These are phyloP conservation scores for Avahi laniger DNA, from an alignment of 2,797 vertebrate genomes.

Conservation along the genomic window DNA sequence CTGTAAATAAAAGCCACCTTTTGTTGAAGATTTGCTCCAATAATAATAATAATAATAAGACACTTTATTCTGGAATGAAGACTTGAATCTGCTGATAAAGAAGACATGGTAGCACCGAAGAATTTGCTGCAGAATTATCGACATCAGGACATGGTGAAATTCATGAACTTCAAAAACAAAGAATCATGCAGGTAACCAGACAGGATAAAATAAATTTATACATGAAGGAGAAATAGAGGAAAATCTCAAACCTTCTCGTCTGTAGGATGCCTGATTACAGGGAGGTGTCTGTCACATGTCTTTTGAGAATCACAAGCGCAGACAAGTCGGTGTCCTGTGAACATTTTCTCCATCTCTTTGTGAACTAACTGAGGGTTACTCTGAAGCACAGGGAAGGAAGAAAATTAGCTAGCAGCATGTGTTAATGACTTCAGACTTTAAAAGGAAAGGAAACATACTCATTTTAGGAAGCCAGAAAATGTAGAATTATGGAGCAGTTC, in stretches of 20 bases:
- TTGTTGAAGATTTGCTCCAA: constrained; percentile 51
- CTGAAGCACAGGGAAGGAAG: not conserved
- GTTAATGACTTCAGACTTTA: not conserved
- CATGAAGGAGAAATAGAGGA: not conserved
- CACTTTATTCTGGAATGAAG: not conserved
- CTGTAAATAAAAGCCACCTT: constrained; percentile 56
- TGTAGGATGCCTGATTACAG: not conserved
- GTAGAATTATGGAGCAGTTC: not conserved
- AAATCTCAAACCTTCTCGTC: too few relatives aligned
- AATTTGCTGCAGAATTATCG: not conserved
- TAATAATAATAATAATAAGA: not conserved
- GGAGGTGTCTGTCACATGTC: not conserved
- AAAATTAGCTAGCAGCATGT: not conserved
- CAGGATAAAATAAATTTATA: not conserved
- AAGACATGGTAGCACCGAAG: not conserved
- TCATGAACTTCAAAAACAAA: not conserved
- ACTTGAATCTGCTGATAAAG: not conserved
- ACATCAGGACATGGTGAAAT: not conserved
- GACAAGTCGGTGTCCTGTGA: not conserved
- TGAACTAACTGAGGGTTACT: not conserved
- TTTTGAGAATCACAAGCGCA: not conserved
- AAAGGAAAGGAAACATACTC: not conserved
- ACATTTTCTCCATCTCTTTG: not conserved
- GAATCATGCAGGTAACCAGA: not conserved
- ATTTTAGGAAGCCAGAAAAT: not conserved